A percentile compares a stretch with the other conserved stretches of the same genome.
Evolutionary conservation across 2,797 vertebrate genomes (phyloP).

Genomic region (Scolopax bukidnonensis): DNA sequence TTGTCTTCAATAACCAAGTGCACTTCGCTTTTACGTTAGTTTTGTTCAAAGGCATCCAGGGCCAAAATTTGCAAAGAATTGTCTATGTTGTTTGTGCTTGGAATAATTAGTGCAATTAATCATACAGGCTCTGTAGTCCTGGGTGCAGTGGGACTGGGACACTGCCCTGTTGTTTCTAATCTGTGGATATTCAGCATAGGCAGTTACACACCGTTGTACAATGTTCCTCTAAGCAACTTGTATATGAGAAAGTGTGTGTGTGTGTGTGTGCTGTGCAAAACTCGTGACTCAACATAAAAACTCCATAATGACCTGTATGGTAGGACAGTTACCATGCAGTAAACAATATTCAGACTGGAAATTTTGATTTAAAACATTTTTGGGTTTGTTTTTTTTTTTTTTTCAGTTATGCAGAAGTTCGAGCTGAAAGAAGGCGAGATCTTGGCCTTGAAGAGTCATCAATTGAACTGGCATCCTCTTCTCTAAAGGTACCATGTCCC

Average conservation of each 20-base stretch:
- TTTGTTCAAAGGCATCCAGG: background rate
- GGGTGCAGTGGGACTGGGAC: background rate
- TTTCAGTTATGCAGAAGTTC: conserved; percentile 84
- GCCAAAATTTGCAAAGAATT: background rate
- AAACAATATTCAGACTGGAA: background rate
- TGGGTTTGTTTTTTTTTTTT: background rate
- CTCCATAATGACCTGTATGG: background rate
- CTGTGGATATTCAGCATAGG: background rate
- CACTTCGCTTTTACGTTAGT: background rate
- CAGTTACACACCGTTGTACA: background rate
- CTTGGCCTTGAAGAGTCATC: conserved; percentile 78
- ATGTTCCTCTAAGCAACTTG: background rate
- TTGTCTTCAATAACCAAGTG: background rate
- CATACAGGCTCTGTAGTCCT: background rate
- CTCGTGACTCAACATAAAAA: background rate
- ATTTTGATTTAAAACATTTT: background rate
- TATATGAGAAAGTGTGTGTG: background rate
- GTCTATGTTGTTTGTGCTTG: background rate
- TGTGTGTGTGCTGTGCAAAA: background rate
- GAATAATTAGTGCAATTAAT: background rate
- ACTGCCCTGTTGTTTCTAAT: background rate
- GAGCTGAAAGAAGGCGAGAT: conserved; percentile 82
- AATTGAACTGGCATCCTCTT: conserved; percentile 37
- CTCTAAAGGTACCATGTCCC: conserved; percentile 59
- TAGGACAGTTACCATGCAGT: background rate